Conservation (phyloP, 2,797 vertebrate genomes). For the Eospalax fontanierii region DNA sequence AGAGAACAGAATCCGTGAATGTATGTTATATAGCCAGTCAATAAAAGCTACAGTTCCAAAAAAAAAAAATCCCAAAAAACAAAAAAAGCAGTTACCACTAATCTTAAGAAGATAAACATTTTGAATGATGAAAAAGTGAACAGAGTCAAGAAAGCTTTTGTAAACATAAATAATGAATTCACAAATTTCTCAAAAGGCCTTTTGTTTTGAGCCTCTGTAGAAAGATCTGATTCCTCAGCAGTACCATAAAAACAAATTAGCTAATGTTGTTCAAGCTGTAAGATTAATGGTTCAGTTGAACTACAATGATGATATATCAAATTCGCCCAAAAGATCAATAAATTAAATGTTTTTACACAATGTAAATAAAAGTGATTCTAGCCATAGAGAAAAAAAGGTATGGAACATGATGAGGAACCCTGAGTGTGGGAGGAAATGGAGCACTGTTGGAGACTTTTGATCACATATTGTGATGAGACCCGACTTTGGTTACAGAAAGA, state of each 20-base stretch:
- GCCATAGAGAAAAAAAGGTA: background rate
- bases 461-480: background rate
- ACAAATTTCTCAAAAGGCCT: background rate
- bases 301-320: background rate
- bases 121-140: background rate
- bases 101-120: background rate
- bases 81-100: background rate
- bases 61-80: background rate
- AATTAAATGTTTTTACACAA: background rate
- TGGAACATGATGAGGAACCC: background rate
- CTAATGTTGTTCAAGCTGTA: background rate
- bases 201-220: background rate
- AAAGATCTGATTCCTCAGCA: background rate
- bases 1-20: background rate
- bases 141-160: background rate
- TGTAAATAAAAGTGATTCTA: background rate
- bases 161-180: background rate
- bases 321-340: background rate
- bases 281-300: background rate
- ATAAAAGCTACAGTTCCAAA: background rate
- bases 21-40: background rate
- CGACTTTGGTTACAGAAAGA: background rate
- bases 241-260: background rate
- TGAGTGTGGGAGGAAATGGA: background rate
- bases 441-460: conserved; percentile 9